Base-by-base conservation (phyloP, 2,797 vertebrate genomes). In the Aeoliscus strigatus region DNA sequence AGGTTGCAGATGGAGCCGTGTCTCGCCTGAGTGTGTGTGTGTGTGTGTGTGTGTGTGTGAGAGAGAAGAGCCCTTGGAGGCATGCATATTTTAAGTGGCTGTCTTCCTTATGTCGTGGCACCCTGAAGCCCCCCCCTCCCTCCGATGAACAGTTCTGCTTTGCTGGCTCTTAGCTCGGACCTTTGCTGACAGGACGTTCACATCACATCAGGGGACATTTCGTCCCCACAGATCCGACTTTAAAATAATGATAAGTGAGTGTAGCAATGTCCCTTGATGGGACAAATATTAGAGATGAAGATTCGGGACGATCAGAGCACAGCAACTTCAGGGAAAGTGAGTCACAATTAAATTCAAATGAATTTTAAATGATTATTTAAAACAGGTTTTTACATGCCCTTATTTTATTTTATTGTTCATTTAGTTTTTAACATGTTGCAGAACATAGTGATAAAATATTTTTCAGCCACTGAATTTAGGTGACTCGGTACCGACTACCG, bases 71-170 rank as follows among this genome's bases (percentile, higher is more conserved):
- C n/a, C 60, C 35, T 21, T 24, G 27, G 30, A 51, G 53, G 74
- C 54, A 71, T 85, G 23, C 67, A 81, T 85, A 70, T 82, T 85
- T 79, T 61, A 78, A 50, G 47, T 14, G 12, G 51, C 74, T 67
- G 72, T 79, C 74, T 67, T 61, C 74, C 18, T 75, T 61, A 25
- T 62, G 70, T 66, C 39, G 23, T 31, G 63, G 37, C 59, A 40
- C 53, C 66, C 41, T 58, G 52, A 62, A 44, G 52, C 52, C 53
- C 42, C 53, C 42, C 21, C 42, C 44, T 53, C 49, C 70, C 57
- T 51, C 28, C 68, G 67, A 55, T 44, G 50, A 68, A 44, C 38
- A 40, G 60, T 69, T 71, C 56, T 72, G 73, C 70, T 70, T 74
- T 27, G 51, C 61, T 67, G 52, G 57, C 70, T 71, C 59, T 58